Conservation (phyloP, 2,797 vertebrate genomes). For the Takifugu ocellatus region DNA sequence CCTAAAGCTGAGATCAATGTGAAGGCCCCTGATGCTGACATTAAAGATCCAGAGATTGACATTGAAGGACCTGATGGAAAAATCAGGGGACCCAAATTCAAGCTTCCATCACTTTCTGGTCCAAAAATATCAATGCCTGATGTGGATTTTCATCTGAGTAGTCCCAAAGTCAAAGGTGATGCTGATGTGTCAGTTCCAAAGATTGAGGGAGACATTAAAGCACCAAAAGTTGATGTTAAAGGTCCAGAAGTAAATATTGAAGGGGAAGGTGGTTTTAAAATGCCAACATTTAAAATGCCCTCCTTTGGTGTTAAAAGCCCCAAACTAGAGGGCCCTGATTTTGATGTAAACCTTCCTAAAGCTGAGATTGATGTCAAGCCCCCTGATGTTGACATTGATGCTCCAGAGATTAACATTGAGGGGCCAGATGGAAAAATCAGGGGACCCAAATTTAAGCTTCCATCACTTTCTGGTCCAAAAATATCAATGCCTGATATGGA, state of each 20-base stretch:
- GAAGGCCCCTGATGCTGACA: background rate
- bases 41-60: conserved; percentile 21
- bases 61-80: conserved; percentile 18
- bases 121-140: conserved; percentile 21
- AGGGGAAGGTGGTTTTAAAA: background rate
- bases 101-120: conserved; percentile 19
- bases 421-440: conserved; percentile 1
- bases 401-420: conserved; percentile 3
- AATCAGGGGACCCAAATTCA: conserved; percentile 34
- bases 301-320: conserved; percentile 9
- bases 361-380: conserved; percentile 3
- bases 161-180: background rate
- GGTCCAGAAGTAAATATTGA: background rate
- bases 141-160: conserved; percentile 4
- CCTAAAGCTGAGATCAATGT: too few relatives aligned
- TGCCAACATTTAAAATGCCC: conserved; percentile 30
- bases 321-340: conserved; percentile 9
- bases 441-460: background rate
- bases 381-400: background rate
- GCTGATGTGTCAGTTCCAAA: conserved; percentile 1
- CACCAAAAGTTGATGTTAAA: conserved; percentile 36
- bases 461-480: background rate
- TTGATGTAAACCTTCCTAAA: conserved; percentile 8
- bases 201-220: background rate
- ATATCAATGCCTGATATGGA: conserved; percentile 34